These are phyloP conservation scores for Galaxias olidus DNA, from an alignment of 2,797 vertebrate genomes.

Conservation along the genomic window DNA sequence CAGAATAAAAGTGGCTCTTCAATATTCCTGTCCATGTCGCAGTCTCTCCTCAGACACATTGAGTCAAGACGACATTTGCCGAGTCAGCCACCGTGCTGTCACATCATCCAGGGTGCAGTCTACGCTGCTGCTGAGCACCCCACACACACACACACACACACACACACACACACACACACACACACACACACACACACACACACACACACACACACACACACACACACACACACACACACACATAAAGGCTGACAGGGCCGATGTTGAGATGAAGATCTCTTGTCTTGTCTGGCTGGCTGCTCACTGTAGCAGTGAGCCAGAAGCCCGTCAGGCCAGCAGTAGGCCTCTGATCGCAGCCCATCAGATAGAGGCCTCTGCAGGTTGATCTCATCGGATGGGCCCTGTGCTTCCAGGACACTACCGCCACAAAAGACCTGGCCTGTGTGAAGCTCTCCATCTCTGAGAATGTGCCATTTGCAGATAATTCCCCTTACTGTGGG, in stretches of 20 bases:
- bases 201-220: neutral
- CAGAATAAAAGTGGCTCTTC: too few relatives aligned
- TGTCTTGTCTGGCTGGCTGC: conserved; percentile 41
- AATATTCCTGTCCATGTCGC: too few relatives aligned
- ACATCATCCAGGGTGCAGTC: too few relatives aligned
- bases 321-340: conserved; percentile 54
- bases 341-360: conserved; percentile 51
- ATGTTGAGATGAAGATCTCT: neutral
- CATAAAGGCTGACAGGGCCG: neutral
- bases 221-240: neutral
- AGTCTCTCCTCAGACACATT: too few relatives aligned
- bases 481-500: too few relatives aligned
- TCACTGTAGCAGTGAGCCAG: conserved; percentile 42
- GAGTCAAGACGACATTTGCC: too few relatives aligned
- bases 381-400: too few relatives aligned
- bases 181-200: conserved; percentile 16
- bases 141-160: conserved; percentile 18
- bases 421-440: too few relatives aligned
- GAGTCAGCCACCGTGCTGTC: too few relatives aligned
- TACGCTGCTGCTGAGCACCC: neutral
- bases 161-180: conserved; percentile 16
- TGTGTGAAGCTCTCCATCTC: too few relatives aligned
- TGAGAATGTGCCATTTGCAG: too few relatives aligned
- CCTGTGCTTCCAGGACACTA: too few relatives aligned
- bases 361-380: conserved; percentile 25